Evolutionary conservation across 2,797 vertebrate species (phyloP).

Genomic region (Glossophaga mutica): DNA sequence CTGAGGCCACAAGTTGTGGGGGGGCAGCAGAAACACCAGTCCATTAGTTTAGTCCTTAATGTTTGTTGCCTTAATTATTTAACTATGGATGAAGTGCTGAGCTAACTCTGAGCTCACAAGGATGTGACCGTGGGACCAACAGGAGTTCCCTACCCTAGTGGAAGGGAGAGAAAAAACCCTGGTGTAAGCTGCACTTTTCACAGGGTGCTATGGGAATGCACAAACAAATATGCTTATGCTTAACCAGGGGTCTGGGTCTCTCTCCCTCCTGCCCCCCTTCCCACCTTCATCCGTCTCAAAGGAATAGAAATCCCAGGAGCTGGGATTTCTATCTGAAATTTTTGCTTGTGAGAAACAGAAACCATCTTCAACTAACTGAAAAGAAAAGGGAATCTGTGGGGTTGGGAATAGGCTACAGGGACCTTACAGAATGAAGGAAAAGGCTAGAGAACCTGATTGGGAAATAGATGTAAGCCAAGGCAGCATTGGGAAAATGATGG

Average conservation of each 20-base stretch:
- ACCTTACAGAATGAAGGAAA: not conserved
- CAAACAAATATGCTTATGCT: not conserved
- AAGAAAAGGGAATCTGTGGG: not conserved
- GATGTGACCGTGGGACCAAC: not conserved
- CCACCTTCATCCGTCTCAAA: not conserved
- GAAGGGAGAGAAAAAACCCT: not conserved
- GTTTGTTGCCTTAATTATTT: not conserved
- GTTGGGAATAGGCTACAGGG: not conserved
- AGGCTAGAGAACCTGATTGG: not conserved
- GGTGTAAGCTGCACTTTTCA: not conserved
- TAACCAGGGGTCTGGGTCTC: not conserved
- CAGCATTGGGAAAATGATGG: not conserved
- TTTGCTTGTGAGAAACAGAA: not conserved
- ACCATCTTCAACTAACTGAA: not conserved
- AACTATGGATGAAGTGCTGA: not conserved
- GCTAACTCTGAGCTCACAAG: not conserved
- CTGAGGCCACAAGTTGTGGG: not conserved
- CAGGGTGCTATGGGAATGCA: not conserved
- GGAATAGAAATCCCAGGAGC: not conserved
- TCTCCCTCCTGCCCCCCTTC: not conserved
- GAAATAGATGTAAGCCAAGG: not conserved
- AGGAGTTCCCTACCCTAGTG: not conserved
- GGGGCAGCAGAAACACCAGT: not conserved
- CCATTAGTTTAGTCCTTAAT: not conserved
- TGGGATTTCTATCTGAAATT: not conserved